Evolutionary conservation across 2,888 invertebrate species (phyloP).

Genomic region (Nemapogon koenigi): DNA sequence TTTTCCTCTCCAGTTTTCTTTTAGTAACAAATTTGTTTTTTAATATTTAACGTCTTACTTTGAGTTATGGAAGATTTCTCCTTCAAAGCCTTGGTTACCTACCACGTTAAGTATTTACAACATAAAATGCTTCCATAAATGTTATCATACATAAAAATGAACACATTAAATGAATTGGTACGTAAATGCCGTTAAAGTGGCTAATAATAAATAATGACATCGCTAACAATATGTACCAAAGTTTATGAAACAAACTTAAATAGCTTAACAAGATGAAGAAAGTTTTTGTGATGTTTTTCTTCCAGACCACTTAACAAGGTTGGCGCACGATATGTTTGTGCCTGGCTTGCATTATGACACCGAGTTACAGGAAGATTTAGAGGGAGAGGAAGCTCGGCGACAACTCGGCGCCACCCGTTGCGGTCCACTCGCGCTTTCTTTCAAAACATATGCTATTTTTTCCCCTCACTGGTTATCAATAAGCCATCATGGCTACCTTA

Average conservation of each 20-base stretch:
- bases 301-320: conserved; percentile 65
- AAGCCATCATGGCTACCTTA: conserved; percentile 1
- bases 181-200: too few relatives aligned
- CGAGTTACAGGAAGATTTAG: conserved; percentile 60
- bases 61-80: too few relatives aligned
- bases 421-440: conserved; percentile 7
- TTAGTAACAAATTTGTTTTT: too few relatives aligned
- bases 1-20: too few relatives aligned
- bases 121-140: too few relatives aligned
- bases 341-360: conserved; percentile 63
- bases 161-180: too few relatives aligned
- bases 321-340: conserved; percentile 64
- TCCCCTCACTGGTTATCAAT: conserved; percentile 7
- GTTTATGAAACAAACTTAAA: conserved; percentile 29
- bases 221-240: background rate
- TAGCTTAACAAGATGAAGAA: conserved; percentile 57
- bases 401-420: conserved; percentile 39
- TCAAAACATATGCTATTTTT: conserved; percentile 9
- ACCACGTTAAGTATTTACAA: too few relatives aligned
- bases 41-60: too few relatives aligned
- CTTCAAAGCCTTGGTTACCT: too few relatives aligned
- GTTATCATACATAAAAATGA: too few relatives aligned
- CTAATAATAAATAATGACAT: background rate
- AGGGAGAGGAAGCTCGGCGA: conserved; percentile 58
- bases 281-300: conserved; percentile 64